Conservation (phyloP, 2,888 invertebrate genomes). For the Aspidiotus rigidus region DNA sequence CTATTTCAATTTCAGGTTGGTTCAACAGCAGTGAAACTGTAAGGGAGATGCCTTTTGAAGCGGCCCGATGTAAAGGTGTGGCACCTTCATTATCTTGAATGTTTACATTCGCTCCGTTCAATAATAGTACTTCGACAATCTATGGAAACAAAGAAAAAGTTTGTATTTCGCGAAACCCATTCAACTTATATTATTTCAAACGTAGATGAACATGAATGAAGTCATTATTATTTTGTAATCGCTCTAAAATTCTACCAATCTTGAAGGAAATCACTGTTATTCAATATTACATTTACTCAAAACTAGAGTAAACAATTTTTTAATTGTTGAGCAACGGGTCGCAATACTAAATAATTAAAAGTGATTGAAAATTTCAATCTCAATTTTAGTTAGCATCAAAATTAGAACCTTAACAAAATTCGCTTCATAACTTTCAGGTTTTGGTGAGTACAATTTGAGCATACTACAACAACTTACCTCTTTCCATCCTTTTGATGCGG, state of each 20-base stretch:
- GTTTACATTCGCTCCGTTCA: constrained; percentile 60
- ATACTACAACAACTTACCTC: constrained; percentile 47
- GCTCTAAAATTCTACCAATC: too few species aligned
- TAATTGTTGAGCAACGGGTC: too few species aligned
- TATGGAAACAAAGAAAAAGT: constrained; percentile 40
- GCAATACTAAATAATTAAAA: constrained; percentile 24
- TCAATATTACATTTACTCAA: too few species aligned
- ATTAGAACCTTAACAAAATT: neutral
- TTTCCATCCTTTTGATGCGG: constrained; percentile 71
- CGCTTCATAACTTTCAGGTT: too few species aligned
- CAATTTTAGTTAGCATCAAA: neutral
- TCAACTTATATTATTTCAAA: too few species aligned
- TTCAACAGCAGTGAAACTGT: constrained; percentile 59
- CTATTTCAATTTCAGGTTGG: constrained; percentile 46
- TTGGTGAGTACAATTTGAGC: too few species aligned
- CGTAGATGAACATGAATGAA: too few species aligned
- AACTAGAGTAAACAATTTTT: too few species aligned
- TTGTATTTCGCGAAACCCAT: too few species aligned
- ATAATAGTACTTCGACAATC: constrained; percentile 59
- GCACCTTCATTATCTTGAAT: constrained; percentile 58
- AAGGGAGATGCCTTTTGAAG: constrained; percentile 61
- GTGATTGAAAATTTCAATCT: constrained; percentile 9
- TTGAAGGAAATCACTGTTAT: too few species aligned
- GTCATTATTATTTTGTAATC: too few species aligned
- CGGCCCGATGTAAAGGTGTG: constrained; percentile 69